phyloP scores from a whole-genome alignment of 2,797 vertebrate genomes.

The Peromyscus nudipes region DNA sequence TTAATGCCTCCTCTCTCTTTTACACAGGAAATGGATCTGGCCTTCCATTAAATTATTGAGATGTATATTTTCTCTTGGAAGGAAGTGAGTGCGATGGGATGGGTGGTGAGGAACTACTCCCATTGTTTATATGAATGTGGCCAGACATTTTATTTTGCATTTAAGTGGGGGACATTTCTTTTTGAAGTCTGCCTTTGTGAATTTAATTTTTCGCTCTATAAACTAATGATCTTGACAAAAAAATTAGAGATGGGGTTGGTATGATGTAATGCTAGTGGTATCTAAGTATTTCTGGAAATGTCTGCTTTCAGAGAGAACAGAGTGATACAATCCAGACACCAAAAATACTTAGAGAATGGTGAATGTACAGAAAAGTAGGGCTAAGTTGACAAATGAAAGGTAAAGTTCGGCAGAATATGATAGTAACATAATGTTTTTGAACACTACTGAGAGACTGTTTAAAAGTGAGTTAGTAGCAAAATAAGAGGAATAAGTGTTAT shows the following conservation, averaged over 20 bases:
- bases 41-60: slow-evolving; percentile 60
- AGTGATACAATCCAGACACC: neutral
- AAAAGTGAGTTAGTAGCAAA: neutral
- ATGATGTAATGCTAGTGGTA: neutral
- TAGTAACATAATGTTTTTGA: neutral
- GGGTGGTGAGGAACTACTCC: neutral
- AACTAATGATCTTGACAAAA: slow-evolving; percentile 18
- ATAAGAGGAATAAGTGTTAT: neutral
- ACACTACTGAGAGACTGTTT: neutral
- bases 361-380: neutral
- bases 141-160: slow-evolving; percentile 33
- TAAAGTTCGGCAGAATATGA: neutral
- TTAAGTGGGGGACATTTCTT: slow-evolving; percentile 30
- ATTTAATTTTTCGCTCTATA: slow-evolving; percentile 41
- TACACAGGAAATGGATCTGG: slow-evolving; percentile 35
- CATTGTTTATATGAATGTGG: slow-evolving; percentile 12
- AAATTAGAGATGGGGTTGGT: slow-evolving; percentile 2
- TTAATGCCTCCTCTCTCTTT: slow-evolving; percentile 39
- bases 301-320: neutral
- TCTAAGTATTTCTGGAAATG: neutral
- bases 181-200: neutral
- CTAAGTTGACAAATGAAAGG: neutral
- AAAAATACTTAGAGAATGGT: neutral
- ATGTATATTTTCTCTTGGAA: slow-evolving; percentile 61
- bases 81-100: neutral